Evolutionary conservation across 2,113 vertebrate species (phyloP), one percentile per base, ranked within the genome.

Genomic region (Sceloporus tristichus): DNA sequence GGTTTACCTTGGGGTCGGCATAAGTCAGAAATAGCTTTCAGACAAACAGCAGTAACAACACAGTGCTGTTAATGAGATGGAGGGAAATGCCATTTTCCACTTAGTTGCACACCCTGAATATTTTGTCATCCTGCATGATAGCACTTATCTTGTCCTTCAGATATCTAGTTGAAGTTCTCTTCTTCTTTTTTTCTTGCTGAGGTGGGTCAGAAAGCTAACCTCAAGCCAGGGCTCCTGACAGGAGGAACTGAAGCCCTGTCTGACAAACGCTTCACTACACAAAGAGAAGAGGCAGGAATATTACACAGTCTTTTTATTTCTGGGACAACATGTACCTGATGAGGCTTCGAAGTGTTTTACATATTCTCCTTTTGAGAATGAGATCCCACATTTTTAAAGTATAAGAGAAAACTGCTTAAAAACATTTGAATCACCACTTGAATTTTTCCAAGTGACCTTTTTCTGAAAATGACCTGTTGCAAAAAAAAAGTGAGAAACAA

Each of bases 101-200:
- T 95, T 89, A 86, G 88, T 90, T 86, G 38, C n/a, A 29, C 40
- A 88, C 82, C 82, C 90, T 87, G 91, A 93, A 95, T 93, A 94
- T 94, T 87, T 88, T 92, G 34, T 68, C 42, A 23, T 93, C 89
- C 92, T 93, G 89, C 86, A 82, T 94, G 79, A 93, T 87, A 85
- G 71, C 90, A 91, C 94, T 91, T 93, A 87, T 1, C n/a, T 40
- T 38, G 70, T 38, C 10, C 90, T 91, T 90, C 87, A 85, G 27
- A 86, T 80, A 86, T 23, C 48, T 42, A 79, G 54, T 7, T 23
- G 87, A 86, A 77, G 19, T 19, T 92, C 88, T 21, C 27, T 48
- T 7, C 34, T 34, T 53, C 42, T 89, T 1, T 0, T 9, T 9
- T 42, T 71, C 23, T 48, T 56, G 53, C 13, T 75, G 29, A 16